phyloP scores from a whole-genome alignment of 1,140 invertebrate genomes.

The Augochlora pura region DNA sequence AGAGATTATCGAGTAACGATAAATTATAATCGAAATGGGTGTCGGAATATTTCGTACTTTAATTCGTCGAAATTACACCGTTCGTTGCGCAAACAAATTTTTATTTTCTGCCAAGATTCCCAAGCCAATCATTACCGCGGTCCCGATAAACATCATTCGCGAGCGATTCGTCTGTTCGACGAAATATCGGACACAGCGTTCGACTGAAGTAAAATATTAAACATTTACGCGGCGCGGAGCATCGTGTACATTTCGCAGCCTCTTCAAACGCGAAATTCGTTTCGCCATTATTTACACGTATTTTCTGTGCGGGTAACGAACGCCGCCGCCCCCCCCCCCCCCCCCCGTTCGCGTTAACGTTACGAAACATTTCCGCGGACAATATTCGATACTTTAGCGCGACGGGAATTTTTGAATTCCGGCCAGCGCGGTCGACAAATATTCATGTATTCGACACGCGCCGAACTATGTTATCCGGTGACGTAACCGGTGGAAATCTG shows the following conservation, averaged over 20 bases:
- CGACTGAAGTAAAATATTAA: background rate
- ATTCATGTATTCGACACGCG: background rate
- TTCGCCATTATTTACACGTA: background rate
- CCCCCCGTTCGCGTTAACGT: background rate
- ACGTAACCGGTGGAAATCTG: background rate
- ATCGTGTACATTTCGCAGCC: background rate
- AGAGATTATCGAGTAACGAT: no score
- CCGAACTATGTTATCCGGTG: background rate
- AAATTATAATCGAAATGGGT: no score
- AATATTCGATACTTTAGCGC: background rate
- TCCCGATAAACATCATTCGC: no score
- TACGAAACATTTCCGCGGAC: background rate
- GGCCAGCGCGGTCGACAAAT: background rate
- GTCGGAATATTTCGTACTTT: background rate
- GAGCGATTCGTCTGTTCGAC: background rate
- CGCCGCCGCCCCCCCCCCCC: no score
- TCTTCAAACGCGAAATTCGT: no score
- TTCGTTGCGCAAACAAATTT: no score
- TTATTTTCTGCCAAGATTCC: background rate
- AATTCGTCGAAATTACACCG: no score
- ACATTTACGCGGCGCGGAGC: background rate
- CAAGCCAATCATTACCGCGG: background rate
- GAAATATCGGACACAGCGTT: background rate
- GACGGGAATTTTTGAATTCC: background rate
- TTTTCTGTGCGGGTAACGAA: background rate